Evolutionary conservation across 2,113 vertebrate genomes (phyloP), one percentile per base, ranked within the genome.

Genomic region (Polypterus bichir): DNA sequence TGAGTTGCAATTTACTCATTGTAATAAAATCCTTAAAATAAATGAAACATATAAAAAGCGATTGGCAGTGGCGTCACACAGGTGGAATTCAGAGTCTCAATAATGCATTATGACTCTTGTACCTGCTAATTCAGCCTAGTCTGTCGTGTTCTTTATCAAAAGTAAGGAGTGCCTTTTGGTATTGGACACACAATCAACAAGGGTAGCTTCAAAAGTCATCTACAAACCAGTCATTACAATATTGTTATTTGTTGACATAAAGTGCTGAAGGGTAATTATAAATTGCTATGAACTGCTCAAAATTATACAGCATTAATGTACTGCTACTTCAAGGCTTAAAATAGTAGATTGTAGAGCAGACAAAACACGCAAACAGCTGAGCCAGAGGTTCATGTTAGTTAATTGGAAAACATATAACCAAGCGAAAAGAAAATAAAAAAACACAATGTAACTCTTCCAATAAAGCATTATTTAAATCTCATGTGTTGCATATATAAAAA

Each of bases 241-340:
- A 57, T 57, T 57, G 56, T 44, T 57, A 57, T 57, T 45, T 57
- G 56, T 57, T 6, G 56, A 57, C 56, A 57, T 45, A 5, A 45
- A 7, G 6, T 4, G 7, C 4, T 45, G 44, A 3, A 7, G 27
- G 27, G 56, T 57, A 57, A 57, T 57, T 57, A 57, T 57, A 5
- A 57, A 57, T 6, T 7, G 44, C n/a, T 4, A 57, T 45, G 7
- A 57, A 57, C 5, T 7, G 44, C 9, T 44, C 4, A 3, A 57
- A 57, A 57, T 57, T 57, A 57, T 6, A 57, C 56, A 6, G 56
- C 56, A 57, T 57, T 57, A 57, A 44, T 44, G 56, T 44, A 8
- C 27, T 57, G 3, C 27, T 57, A 8, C 46, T 44, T 44, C 7
- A 9, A 44, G 56, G 11, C 27, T 44, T 44, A 57, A 57, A 44